Conservation (phyloP, 64 coral and sea anemone genomes). For the Stichodactyla mertensii region DNA sequence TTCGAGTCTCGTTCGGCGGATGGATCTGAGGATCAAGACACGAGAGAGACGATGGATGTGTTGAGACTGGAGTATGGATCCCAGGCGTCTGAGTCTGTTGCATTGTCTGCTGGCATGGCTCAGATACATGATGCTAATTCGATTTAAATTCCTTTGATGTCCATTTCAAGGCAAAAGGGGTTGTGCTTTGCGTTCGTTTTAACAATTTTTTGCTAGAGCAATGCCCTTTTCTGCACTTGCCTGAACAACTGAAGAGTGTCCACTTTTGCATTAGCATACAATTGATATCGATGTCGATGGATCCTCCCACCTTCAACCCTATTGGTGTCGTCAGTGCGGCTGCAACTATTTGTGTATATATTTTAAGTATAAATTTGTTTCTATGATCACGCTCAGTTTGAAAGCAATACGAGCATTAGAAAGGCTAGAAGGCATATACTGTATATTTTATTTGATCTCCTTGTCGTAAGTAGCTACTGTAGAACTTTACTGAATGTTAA, state of each 20-base stretch:
- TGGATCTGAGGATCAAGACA: conserved; percentile 49
- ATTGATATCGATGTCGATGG: too few species aligned
- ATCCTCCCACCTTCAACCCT: too few species aligned
- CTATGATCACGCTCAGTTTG: too few species aligned
- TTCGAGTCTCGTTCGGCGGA: conserved; percentile 40
- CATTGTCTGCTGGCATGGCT: conserved; percentile 48
- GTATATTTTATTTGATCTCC: too few species aligned
- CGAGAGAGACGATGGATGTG: conserved; percentile 47
- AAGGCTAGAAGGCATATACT: too few species aligned
- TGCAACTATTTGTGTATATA: too few species aligned
- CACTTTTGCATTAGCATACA: background rate
- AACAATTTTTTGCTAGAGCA: background rate
- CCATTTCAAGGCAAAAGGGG: background rate
- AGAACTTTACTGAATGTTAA: too few species aligned
- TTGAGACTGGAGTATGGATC: conserved; percentile 25
- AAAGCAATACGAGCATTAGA: too few species aligned
- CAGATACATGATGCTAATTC: conserved; percentile 67
- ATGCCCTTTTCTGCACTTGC: background rate
- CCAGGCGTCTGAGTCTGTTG: conserved; percentile 55
- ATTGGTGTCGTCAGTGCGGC: too few species aligned
- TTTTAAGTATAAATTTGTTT: too few species aligned
- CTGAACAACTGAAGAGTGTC: background rate
- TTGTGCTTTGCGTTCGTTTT: background rate
- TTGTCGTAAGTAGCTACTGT: too few species aligned
- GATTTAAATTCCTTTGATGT: conserved; percentile 24